Evolutionary conservation across 2,888 invertebrate species (phyloP).

Genomic region (Auanema sp.): DNA sequence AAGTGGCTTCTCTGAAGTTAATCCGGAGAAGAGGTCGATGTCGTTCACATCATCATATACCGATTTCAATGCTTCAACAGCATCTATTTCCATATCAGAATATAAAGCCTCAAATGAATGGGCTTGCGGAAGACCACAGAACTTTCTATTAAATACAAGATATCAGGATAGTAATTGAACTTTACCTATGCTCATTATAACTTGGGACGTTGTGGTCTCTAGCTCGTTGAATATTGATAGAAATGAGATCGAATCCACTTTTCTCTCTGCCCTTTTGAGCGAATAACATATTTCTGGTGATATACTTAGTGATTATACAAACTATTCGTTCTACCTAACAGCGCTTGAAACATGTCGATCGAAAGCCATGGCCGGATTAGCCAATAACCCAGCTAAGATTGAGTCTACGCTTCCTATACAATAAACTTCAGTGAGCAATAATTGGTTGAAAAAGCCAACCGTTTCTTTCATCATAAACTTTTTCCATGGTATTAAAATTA

Average conservation of each 20-base stretch:
- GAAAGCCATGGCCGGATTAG: conserved; percentile 54
- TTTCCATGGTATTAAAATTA: conserved; percentile 77
- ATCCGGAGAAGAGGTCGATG: conserved; percentile 41
- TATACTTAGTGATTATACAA: background rate
- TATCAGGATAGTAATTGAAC: background rate
- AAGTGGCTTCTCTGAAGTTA: conserved; percentile 28
- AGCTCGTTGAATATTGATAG: conserved; percentile 85
- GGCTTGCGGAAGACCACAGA: conserved; percentile 51
- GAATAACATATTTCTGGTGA: conserved; percentile 39
- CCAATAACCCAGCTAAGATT: conserved; percentile 58
- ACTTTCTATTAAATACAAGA: conserved; percentile 38
- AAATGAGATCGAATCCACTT: conserved; percentile 83
- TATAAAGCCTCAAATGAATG: conserved; percentile 47
- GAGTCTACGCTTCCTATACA: conserved; percentile 57
- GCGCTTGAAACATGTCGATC: conserved; percentile 54
- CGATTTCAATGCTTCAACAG: conserved; percentile 44
- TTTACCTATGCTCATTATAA: conserved; percentile 44
- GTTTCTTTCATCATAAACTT: conserved; percentile 24
- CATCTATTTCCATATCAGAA: conserved; percentile 48
- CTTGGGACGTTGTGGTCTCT: conserved; percentile 61
- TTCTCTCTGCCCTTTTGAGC: conserved; percentile 75
- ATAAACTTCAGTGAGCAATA: background rate
- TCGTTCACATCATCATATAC: conserved; percentile 53
- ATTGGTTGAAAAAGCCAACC: conserved; percentile 8
- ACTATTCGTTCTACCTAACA: conserved; percentile 21